Evolutionary conservation across 2,797 vertebrate genomes (phyloP).

Genomic region (Myiotriccus ornatus): DNA sequence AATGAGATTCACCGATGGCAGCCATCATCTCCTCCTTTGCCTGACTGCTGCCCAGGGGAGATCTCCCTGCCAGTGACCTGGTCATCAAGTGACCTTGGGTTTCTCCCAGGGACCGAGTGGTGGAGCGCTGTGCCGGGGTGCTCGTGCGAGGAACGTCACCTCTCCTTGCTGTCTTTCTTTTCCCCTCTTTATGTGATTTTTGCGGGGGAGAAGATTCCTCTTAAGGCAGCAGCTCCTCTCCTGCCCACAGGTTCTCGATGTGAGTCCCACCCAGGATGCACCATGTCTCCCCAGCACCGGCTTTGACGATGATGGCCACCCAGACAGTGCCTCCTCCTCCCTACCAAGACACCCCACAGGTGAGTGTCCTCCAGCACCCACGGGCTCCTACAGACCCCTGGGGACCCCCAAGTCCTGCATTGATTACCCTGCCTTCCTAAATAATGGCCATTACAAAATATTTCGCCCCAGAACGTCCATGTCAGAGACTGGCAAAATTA

Average conservation of each 20-base stretch:
- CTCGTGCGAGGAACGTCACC: fast-evolving
- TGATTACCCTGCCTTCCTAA: neutral
- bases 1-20: neutral
- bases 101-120: neutral
- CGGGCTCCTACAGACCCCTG: neutral
- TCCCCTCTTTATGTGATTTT: fast-evolving
- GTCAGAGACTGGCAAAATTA: neutral
- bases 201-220: fast-evolving
- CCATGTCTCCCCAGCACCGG: slow-evolving; percentile 97
- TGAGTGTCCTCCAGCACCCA: slow-evolving; percentile 66
- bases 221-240: neutral
- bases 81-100: neutral
- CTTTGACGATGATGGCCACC: slow-evolving; percentile 99
- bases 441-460: neutral
- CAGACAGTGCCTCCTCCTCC: slow-evolving; percentile 98
- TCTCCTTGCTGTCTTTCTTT: neutral
- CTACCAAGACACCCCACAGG: slow-evolving; percentile 98
- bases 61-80: neutral
- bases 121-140: fast-evolving
- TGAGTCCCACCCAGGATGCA: slow-evolving; percentile 99
- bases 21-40: neutral
- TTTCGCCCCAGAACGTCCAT: fast-evolving
- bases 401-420: fast-evolving
- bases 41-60: neutral
- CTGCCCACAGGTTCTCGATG: slow-evolving; percentile 86